Percentiles rank a stretch among this genome's conserved stretches.
Evolutionary conservation across 2,888 invertebrate genomes (phyloP).

Genomic region (Brassicogethes aeneus): DNA sequence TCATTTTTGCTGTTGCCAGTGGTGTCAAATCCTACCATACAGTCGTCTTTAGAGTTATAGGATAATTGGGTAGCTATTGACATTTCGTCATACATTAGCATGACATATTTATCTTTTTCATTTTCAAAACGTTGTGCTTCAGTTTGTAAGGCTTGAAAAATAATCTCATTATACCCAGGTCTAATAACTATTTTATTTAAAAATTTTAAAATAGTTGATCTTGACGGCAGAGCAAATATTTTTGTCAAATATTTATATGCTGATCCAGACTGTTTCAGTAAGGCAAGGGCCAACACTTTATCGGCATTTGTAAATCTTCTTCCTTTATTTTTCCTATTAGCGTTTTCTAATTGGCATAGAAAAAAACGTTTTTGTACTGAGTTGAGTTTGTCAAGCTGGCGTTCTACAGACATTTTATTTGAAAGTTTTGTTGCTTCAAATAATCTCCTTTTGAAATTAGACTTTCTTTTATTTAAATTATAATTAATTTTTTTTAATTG

Average conservation of each 20-base stretch:
- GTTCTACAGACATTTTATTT: background rate
- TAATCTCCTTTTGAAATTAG: background rate
- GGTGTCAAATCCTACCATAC: conserved; percentile 16
- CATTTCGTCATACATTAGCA: conserved; percentile 14
- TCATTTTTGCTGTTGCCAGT: conserved; percentile 9
- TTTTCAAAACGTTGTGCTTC: conserved; percentile 3
- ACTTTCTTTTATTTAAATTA: background rate
- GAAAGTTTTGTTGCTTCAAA: background rate
- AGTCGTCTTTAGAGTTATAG: conserved; percentile 6
- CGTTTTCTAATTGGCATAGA: conserved; percentile 9
- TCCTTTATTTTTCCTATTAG: conserved; percentile 12
- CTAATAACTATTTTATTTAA: background rate
- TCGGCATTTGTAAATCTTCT: conserved; percentile 16
- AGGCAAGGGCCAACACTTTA: conserved; percentile 17
- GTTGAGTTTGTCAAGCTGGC: background rate
- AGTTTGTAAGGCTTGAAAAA: background rate
- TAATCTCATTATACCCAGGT: background rate
- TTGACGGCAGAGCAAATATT: conserved; percentile 3
- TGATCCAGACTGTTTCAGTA: no score
- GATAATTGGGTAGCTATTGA: conserved; percentile 1
- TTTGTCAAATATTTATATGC: conserved; percentile 15
- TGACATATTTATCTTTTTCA: conserved; percentile 10
- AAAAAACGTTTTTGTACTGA: background rate
- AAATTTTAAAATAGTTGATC: background rate
- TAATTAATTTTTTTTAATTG: background rate